Base-by-base conservation (phyloP, 2,888 invertebrate genomes). In the Eupithecia tripunctaria region DNA sequence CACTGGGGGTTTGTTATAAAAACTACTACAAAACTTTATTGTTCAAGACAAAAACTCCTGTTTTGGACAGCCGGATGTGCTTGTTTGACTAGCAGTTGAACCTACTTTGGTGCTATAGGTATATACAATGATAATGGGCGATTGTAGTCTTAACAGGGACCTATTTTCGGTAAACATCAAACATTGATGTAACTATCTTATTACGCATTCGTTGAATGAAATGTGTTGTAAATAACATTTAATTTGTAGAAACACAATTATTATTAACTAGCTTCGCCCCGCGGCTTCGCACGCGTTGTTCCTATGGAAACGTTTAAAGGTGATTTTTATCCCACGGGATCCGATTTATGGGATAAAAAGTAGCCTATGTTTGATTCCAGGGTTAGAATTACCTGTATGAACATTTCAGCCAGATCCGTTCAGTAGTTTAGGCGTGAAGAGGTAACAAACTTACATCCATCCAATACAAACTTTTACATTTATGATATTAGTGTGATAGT, bases 51-150 rank as follows among this genome's bases (percentile, higher is more conserved):
- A 75, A 76, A 72, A 67, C 68, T 70, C 18, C 65, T 70, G 67
- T 74, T 74, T 75, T 14, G 66, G 69, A 21, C 59, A 38, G 51
- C 73, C 76, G 77, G 76, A 78, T 77, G 78, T 72, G 69, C 68
- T 47, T 65, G 71, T 78, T 74, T 73, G 68, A 43, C 72, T 51
- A 72, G 67, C 51, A 59, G 38, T 14, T 12, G 36, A n/a, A 29
- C 32, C 8, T 63, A 36, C 63, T 36, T 69, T 66, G 71, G 71
- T 72, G 38, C 21, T 5, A 43, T 65, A 70, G 47, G 41, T 69
- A 25, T 21, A 0, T 47, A 47, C 27, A 2, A 14, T 56, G 76
- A 78, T 77, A 78, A 63, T 27, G 41, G 66, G 29, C 27, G 71
- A 71, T 68, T 60, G 73, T 70, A 60, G 47, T 67, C 60, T 60